Conservation (phyloP, 2,797 vertebrate species). For the Rhadinocentrus ornatus region DNA sequence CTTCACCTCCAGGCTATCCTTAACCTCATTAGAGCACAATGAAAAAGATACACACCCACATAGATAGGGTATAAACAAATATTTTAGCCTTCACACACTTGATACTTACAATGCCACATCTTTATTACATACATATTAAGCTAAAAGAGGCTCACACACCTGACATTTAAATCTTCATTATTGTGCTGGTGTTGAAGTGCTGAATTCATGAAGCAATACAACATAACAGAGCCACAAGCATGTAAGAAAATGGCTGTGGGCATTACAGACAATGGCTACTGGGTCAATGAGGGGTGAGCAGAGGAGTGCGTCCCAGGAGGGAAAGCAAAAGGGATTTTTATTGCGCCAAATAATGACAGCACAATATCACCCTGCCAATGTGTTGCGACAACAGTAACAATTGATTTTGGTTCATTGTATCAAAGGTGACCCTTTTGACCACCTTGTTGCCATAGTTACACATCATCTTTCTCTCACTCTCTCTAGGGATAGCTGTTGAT, state of each 20-base stretch:
- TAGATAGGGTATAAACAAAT: constrained; percentile 27
- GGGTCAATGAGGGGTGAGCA: constrained; percentile 73
- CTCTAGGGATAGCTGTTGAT: constrained; percentile 43
- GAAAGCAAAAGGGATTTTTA: constrained; percentile 60
- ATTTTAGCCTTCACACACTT: constrained; percentile 36
- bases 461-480: constrained; percentile 3
- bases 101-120: constrained; percentile 41
- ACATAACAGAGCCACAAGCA: constrained; percentile 49
- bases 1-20: constrained; percentile 32
- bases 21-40: constrained; percentile 56
- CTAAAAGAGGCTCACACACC: constrained; percentile 60
- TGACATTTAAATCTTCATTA: constrained; percentile 77
- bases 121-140: constrained; percentile 66
- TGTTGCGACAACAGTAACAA: constrained; percentile 60
- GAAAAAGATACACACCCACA: constrained; percentile 24
- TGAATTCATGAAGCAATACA: constrained; percentile 65
- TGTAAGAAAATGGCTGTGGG: constrained; percentile 28
- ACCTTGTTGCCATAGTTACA: constrained; percentile 66
- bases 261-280: constrained; percentile 55
- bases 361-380: constrained; percentile 68
- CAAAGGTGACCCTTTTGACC: constrained; percentile 69
- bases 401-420: constrained; percentile 61
- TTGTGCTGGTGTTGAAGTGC: constrained; percentile 53
- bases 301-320: constrained; percentile 61
- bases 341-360: constrained; percentile 70